Evolutionary conservation across 2,113 vertebrate genomes (phyloP), one percentile per base, ranked within the genome.

Genomic region (Tautogolabrus adspersus): DNA sequence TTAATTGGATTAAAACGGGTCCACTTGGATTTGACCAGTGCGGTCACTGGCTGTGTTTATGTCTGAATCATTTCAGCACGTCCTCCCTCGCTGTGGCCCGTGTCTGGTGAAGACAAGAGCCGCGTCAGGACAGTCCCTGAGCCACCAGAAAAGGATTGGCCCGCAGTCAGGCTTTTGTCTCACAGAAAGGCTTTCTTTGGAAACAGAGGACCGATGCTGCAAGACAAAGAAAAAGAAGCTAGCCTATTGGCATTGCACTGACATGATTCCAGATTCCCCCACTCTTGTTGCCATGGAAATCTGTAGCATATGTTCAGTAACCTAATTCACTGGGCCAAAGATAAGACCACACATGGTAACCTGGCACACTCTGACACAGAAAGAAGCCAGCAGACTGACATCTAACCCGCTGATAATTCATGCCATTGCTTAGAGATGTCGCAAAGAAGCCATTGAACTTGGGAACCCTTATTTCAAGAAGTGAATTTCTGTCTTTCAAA

Each of bases 201-300:
- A 80, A 80, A 68, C 71, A 23, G 62, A 83, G 77, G 57, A 82
- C 49, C 61, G 72, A 80, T 80, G 67, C 79, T n/a, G 72, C 62
- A 82, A 63, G 34, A 11, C 15, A 22, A 59, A 64, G 42, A 49
- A 75, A 66, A 61, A 69, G 68, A 64, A 58, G 44, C 44, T 51
- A 12, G 65, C 72, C 81, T 75, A 52, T 85, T 88, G 81, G 84
- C 78, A 62, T 68, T 70, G 63, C 75, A 59, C 82, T 86, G 86
- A 89, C 87, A 87, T 85, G 66, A 72, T 83, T 87, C 61, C 75
- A 84, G 82, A 88, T 86, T 73, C 57, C 75, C 81, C 66, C 57
- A 30, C 83, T 83, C 83, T 69, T 86, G 90, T 91, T 93, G 84
- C 87, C 85, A 90, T 90, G 86, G 92, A 88, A 90, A 91, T 90